These are phyloP conservation scores for Cavia aperea DNA, from an alignment of 2,113 vertebrate genomes.

Conservation along the genomic window DNA sequence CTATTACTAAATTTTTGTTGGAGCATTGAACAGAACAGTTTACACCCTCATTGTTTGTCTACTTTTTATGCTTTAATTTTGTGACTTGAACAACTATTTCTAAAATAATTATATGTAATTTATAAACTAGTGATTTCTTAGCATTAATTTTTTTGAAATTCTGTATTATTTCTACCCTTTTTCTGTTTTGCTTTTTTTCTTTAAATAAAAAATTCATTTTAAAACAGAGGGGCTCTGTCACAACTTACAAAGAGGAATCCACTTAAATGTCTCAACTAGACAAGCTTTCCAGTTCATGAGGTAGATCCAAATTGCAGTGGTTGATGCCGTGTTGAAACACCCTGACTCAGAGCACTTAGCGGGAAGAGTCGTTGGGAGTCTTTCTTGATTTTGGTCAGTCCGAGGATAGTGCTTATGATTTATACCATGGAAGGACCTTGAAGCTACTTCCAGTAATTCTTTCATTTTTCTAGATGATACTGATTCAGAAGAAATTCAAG, in stretches of 20 bases:
- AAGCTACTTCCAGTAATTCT: neutral
- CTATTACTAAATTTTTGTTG: no score
- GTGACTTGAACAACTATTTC: no score
- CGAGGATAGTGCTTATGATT: neutral
- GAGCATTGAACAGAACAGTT: no score
- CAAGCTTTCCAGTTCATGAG: neutral
- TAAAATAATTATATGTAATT: no score
- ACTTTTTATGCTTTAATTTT: no score
- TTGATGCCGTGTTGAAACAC: neutral
- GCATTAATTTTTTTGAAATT: no score
- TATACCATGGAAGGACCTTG: neutral
- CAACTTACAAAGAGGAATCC: neutral
- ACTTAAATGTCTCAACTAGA: neutral
- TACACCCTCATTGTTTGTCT: no score
- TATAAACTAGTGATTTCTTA: no score
- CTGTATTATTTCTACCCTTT: no score
- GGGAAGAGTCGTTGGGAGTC: neutral
- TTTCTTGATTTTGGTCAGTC: neutral
- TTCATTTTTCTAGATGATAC: constrained; percentile 14
- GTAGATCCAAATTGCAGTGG: neutral
- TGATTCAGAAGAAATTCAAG: neutral
- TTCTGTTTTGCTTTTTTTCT: no score
- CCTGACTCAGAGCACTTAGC: neutral
- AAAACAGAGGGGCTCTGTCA: neutral
- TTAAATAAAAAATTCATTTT: neutral